Percentiles rank a stretch among this genome's conserved stretches.
These are phyloP conservation scores for Drepana falcataria DNA, from an alignment of 2,888 invertebrate genomes.

Conservation along the genomic window DNA sequence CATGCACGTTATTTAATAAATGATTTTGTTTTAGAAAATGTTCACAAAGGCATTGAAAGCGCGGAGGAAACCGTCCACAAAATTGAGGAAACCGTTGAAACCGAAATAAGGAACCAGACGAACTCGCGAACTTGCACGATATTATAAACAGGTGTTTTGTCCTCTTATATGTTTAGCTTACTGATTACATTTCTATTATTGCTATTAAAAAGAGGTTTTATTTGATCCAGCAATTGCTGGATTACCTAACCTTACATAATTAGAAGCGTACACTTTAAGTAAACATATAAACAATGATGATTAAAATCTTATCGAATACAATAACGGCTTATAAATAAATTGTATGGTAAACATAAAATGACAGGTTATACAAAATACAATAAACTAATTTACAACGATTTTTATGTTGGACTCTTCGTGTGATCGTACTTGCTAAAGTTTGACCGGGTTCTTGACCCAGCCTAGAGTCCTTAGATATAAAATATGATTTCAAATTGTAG, in stretches of 20 bases:
- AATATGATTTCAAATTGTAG: no score
- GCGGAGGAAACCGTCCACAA: conserved; percentile 63
- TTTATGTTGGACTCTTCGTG: no score
- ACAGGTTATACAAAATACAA: no score
- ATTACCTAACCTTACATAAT: background rate
- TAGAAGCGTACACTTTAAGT: conserved; percentile 1
- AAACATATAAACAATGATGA: no score
- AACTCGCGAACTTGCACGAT: conserved; percentile 71
- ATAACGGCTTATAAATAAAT: no score
- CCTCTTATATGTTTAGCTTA: conserved; percentile 41
- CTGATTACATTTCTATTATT: conserved; percentile 56
- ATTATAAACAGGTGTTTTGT: conserved; percentile 52
- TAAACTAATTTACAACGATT: no score
- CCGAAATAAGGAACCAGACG: conserved; percentile 68
- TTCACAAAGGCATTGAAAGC: conserved; percentile 62
- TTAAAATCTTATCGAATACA: no score
- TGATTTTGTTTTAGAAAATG: conserved; percentile 45
- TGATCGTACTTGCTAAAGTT: no score
- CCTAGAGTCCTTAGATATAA: no score
- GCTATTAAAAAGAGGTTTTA: conserved; percentile 13
- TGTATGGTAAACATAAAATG: no score
- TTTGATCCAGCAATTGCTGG: background rate
- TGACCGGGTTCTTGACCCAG: no score
- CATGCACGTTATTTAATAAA: background rate
- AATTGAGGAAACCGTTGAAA: conserved; percentile 64